These are phyloP conservation scores for Cepaea hortensis DNA, from an alignment of 2,888 invertebrate species.

Conservation along the genomic window DNA sequence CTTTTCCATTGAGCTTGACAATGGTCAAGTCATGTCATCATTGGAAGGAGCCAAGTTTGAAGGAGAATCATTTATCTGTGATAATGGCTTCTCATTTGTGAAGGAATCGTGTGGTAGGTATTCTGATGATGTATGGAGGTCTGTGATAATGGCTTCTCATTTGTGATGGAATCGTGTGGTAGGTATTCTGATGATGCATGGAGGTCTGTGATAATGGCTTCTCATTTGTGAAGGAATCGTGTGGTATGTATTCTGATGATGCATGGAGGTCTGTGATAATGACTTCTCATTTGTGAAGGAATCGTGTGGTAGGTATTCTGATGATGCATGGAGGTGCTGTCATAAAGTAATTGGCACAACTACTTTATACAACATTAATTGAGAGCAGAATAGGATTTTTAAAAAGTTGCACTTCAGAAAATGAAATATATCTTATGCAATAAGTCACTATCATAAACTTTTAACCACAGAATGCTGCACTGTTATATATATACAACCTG, in stretches of 20 bases:
- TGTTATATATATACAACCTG: too few relatives aligned
- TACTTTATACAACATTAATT: too few relatives aligned
- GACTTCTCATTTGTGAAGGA: conserved; percentile 46
- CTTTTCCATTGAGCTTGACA: conserved; percentile 23
- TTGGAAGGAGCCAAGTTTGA: conserved; percentile 13
- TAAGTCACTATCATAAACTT: too few relatives aligned
- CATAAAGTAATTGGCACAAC: too few relatives aligned
- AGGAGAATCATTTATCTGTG: conserved; percentile 44
- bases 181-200: neutral
- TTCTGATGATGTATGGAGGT: too few relatives aligned
- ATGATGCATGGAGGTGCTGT: too few relatives aligned
- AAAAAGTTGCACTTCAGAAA: too few relatives aligned
- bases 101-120: conserved; percentile 49
- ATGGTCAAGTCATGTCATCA: conserved; percentile 36
- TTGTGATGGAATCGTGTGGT: conserved; percentile 47
- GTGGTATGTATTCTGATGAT: conserved; percentile 45
- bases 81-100: conserved; percentile 45
- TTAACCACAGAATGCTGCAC: too few relatives aligned
- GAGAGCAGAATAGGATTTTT: too few relatives aligned
- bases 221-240: conserved; percentile 37
- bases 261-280: conserved; percentile 47
- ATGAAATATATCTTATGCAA: too few relatives aligned
- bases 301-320: conserved; percentile 46
- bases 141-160: too few relatives aligned
- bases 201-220: conserved; percentile 47